Evolutionary conservation across 2,113 vertebrate genomes (phyloP), one percentile per base, ranked within the genome.

Genomic region (Prochilodus magdalenae): DNA sequence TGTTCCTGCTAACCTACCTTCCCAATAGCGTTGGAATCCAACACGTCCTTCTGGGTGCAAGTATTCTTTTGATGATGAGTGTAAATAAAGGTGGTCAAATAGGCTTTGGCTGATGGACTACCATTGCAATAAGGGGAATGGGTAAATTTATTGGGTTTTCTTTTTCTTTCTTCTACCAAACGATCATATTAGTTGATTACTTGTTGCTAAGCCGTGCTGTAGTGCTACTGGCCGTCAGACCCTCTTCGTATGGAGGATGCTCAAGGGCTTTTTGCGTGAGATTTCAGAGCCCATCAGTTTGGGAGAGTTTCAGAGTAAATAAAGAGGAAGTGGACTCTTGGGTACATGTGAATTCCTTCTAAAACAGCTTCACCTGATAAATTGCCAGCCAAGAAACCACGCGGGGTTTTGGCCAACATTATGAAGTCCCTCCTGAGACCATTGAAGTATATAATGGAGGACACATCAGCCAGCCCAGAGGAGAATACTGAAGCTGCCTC

Each of bases 381-480:
- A 40, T 65, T 53, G 26, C 69, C 67, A 83, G 62, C 57, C 53
- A 66, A 49, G 49, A 83, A 66, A 24, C 47, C 20, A 16, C 76
- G 63, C 30, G 62, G 1, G 84, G 47, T 62, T 83, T 88, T 91
- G 62, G 85, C 87, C 76, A 88, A 89, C 88, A 93, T 94, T 85
- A 89, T 91, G 86, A 87, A 83, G 44, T 93, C 93, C 73, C 86
- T 92, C 80, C 91, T 92, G 93, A 93, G 90, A 81, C 93, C 93
- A 82, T 90, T 92, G 93, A 92, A 88, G 88, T 93, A 93, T 88
- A 90, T 93, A 51, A 83, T 90, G 27, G 89, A 84, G 75, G 67
- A 77, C 14, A 83, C 77, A 27, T 83, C 89, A 55, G 83, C 83
- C 15, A 85, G 66, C 44, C 72, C 90, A 73, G 83, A 69, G 83